These are phyloP conservation scores for Hypanus sabinus DNA, from an alignment of 2,113 vertebrate genomes.

Conservation along the genomic window DNA sequence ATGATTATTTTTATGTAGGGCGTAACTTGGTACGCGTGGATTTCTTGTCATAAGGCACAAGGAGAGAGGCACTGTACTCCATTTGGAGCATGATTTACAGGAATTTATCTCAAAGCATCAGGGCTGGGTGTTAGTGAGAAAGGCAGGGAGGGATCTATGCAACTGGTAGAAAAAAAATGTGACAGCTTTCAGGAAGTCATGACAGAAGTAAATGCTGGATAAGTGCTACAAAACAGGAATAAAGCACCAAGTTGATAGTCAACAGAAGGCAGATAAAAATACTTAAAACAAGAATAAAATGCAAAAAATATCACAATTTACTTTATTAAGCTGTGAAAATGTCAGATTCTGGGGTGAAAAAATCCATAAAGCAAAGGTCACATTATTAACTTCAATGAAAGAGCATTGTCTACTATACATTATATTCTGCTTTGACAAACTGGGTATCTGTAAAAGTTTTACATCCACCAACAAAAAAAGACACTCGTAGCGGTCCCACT, in stretches of 20 bases:
- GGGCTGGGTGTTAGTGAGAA: background rate
- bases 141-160: background rate
- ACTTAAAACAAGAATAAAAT: background rate
- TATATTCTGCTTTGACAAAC: background rate
- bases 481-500: background rate
- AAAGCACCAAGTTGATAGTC: background rate
- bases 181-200: background rate
- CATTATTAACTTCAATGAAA: background rate
- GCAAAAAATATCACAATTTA: background rate
- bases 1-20: background rate
- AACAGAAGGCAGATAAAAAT: background rate
- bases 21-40: background rate
- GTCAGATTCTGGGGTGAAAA: background rate
- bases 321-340: slow-evolving; percentile 27
- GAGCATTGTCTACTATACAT: background rate
- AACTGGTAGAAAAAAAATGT: background rate
- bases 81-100: background rate
- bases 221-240: background rate
- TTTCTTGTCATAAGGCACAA: background rate
- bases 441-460: background rate
- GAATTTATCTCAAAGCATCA: background rate
- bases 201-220: background rate
- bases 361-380: background rate
- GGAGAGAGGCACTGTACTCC: background rate
- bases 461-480: background rate